A percentile compares a stretch with the other conserved stretches of the same genome.
These are phyloP conservation scores for Diarsia dahlii DNA, from an alignment of 2,888 invertebrate genomes.

Conservation along the genomic window DNA sequence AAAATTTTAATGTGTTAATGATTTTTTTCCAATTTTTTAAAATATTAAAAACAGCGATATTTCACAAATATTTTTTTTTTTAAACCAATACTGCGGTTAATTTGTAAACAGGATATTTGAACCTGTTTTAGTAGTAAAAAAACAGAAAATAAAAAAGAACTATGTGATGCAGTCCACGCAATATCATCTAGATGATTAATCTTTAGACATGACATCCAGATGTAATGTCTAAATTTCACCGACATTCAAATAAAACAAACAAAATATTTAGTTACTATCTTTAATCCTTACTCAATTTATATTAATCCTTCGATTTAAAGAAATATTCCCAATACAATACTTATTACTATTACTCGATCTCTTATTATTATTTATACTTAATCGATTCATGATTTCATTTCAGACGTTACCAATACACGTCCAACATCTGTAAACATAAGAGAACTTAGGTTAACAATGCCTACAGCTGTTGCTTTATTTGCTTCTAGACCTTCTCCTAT, in stretches of 20 bases:
- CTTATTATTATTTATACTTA: too few relatives aligned
- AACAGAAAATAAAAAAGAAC: background rate
- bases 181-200: background rate
- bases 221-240: too few relatives aligned
- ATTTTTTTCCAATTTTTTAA: too few relatives aligned
- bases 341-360: background rate
- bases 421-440: constrained; percentile 37
- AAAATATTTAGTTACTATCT: background rate
- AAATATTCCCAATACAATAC: background rate
- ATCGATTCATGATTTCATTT: constrained; percentile 4
- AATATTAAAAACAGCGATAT: background rate
- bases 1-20: background rate
- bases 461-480: constrained; percentile 38
- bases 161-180: background rate
- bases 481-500: constrained; percentile 15
- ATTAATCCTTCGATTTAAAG: background rate
- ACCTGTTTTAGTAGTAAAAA: background rate
- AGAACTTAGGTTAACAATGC: constrained; percentile 27
- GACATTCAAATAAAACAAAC: too few relatives aligned
- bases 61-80: background rate
- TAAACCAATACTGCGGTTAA: too few relatives aligned
- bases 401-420: constrained; percentile 3
- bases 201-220: background rate
- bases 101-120: background rate
- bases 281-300: background rate